Percentiles rank a stretch among this genome's conserved stretches.
phyloP scores from a whole-genome alignment of 2,113 vertebrate species.

The Forbesichthys papilliferus region DNA sequence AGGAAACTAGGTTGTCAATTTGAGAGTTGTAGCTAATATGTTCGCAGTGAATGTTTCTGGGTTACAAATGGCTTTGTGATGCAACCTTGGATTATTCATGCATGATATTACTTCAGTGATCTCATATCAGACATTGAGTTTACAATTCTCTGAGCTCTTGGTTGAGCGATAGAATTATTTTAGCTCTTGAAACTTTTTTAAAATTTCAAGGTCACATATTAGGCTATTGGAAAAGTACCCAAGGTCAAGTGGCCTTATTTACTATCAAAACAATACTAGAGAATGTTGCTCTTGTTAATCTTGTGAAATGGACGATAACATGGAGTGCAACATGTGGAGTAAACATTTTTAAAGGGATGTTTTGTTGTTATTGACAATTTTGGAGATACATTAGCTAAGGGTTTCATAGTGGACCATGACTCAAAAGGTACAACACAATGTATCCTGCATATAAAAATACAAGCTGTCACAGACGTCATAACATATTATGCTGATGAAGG shows the following conservation, averaged over 20 bases:
- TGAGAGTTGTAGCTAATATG: background rate
- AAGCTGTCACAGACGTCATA: background rate
- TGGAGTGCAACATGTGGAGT: no score
- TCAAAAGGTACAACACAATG: background rate
- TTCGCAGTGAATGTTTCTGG: background rate
- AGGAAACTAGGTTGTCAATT: no score
- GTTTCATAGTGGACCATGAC: background rate
- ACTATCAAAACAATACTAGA: background rate
- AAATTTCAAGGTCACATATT: background rate
- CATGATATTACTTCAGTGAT: no score
- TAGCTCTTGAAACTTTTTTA: no score
- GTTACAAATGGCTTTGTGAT: background rate
- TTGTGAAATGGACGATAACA: no score
- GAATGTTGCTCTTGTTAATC: background rate
- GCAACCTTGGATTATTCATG: constrained; percentile 1
- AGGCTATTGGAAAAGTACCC: background rate
- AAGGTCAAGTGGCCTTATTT: background rate
- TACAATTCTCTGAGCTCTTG: no score
- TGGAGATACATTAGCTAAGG: no score
- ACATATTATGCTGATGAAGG: background rate
- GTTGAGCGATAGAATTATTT: no score
- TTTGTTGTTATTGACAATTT: no score
- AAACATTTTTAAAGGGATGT: no score
- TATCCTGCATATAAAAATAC: background rate
- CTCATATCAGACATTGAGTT: no score